Base-by-base conservation (phyloP, 1,140 invertebrate genomes). In the Drosophila baimaii region DNA sequence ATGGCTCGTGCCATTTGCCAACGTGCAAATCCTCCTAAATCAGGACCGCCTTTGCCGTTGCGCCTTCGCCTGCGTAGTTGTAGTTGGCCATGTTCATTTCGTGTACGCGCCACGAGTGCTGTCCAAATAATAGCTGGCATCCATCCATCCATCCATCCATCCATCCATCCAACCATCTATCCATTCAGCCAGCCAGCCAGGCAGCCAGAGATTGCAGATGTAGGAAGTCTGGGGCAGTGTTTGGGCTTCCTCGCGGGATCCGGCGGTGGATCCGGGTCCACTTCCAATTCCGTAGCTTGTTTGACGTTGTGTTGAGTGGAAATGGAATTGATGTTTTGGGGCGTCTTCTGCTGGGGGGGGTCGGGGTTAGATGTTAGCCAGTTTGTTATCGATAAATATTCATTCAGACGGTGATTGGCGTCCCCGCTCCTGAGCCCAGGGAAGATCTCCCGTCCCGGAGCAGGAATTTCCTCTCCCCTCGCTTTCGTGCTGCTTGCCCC, bases 121-220 rank as follows among this genome's bases (percentile, higher is more conserved):
- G 62, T 76, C 80, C 79, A 86, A 86, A 86, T 68, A 84, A 74
- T 74, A 51, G 61, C 62, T 66, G 63, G 72, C 73, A 76, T 73
- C 68, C 56, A 75, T 61, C 46, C 65, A 64, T 68, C 66, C 41
- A 37, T 27, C 44, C 29, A 52, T 52, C 49, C 49, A 31, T 46
- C 65, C 46, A 70, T 54, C 59, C 56, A 49, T 46, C 56, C 19
- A 49, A 29, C 47, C 47, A n/a, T n/a, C n/a, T n/a, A n/a, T n/a
- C n/a, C 62, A 57, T 57, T 52, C 33, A 29, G 15, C 35, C 12
- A 33, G 10, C 31, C 31, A 12, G n/a, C n/a, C n/a, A n/a, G n/a
- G n/a, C n/a, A 49, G 47, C 47, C 13, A 59, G 68, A 58, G 65
- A 70, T 71, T 70, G 51, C 51, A 49, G 65, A 70, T 56, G 68